Percentiles rank a stretch among this genome's conserved stretches.
These are phyloP conservation scores for Sebastes hopkinsi DNA, from an alignment of 2,797 vertebrate species.

Conservation along the genomic window DNA sequence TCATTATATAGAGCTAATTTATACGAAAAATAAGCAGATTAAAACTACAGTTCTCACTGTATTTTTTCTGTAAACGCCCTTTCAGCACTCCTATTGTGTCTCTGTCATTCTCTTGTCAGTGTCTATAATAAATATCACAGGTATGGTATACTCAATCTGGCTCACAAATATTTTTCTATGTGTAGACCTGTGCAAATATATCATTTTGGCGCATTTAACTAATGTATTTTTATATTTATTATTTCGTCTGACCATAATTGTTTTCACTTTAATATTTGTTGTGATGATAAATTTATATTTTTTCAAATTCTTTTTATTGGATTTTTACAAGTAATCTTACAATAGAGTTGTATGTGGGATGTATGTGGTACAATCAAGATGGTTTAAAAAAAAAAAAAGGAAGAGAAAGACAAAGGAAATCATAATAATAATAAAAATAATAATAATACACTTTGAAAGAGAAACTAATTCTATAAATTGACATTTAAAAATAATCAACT, in stretches of 20 bases:
- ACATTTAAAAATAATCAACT: neutral
- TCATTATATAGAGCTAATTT: constrained; percentile 43
- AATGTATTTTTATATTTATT: neutral
- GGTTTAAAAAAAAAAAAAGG: too few species aligned
- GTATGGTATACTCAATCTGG: neutral
- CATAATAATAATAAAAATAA: too few species aligned
- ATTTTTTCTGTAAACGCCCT: neutral
- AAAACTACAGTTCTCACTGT: constrained; percentile 1
- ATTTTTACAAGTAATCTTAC: too few species aligned
- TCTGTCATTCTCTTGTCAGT: neutral
- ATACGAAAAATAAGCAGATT: constrained; percentile 37
- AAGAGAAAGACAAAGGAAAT: too few species aligned
- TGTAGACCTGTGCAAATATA: neutral
- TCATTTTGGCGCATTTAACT: neutral
- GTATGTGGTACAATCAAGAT: too few species aligned
- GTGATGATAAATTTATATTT: too few species aligned
- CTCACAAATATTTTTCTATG: neutral
- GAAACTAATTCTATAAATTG: neutral
- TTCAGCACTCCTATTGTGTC: constrained; percentile 26
- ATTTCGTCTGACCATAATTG: neutral
- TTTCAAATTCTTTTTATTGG: too few species aligned
- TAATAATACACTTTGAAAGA: too few species aligned
- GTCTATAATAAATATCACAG: neutral
- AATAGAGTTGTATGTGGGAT: too few species aligned
- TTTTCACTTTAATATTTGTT: neutral